Percentiles rank a stretch among this genome's conserved stretches.
phyloP scores from a whole-genome alignment of 2,113 vertebrate genomes.

The Donacobius atricapilla region DNA sequence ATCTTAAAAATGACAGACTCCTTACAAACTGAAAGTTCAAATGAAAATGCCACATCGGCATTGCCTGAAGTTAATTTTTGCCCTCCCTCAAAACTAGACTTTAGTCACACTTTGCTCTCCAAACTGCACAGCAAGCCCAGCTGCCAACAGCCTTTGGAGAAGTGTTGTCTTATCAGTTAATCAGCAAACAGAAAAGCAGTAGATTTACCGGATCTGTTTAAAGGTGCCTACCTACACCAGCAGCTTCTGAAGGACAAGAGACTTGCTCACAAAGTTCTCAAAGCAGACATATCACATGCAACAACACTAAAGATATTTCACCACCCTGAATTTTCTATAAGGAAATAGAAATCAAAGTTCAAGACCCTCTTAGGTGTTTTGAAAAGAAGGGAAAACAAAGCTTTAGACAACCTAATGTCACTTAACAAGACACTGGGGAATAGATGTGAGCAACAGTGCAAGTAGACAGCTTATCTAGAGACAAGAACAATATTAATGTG shows the following conservation, averaged over 20 bases:
- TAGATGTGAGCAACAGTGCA: background rate
- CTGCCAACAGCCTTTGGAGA: background rate
- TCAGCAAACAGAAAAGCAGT: conserved; percentile 2
- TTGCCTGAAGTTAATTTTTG: conserved; percentile 16
- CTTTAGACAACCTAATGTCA: background rate
- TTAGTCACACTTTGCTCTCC: conserved; percentile 5
- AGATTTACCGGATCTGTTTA: background rate
- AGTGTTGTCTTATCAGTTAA: conserved; percentile 17
- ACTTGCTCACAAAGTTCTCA: background rate
- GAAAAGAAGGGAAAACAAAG: background rate
- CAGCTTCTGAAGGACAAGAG: background rate
- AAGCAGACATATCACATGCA: background rate
- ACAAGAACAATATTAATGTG: background rate
- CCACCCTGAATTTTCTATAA: background rate
- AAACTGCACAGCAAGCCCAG: background rate
- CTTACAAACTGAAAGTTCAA: background rate
- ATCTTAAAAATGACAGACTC: background rate
- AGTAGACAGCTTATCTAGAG: background rate
- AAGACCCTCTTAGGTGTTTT: background rate
- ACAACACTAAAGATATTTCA: background rate
- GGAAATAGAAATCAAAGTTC: background rate
- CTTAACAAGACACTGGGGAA: background rate
- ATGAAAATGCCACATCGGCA: background rate
- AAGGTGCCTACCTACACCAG: background rate
- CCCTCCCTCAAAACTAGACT: conserved; percentile 6